Base-by-base conservation (phyloP, 1,140 invertebrate species). In the Lysiphlebus fabarum region DNA sequence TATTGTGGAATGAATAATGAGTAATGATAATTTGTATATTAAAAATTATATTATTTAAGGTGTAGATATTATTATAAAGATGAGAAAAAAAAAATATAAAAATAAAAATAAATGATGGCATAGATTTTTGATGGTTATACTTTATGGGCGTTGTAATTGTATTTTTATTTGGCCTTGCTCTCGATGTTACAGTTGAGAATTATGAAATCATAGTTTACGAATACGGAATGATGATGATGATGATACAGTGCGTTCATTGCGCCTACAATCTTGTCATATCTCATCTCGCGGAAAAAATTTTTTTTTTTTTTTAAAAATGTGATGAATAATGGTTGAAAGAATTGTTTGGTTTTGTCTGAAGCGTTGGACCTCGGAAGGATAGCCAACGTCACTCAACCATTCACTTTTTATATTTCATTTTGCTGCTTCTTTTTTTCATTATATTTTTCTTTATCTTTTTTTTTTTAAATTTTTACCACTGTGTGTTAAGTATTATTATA, bases 141-240 rank as follows among this genome's bases (percentile, higher is more conserved):
- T 34, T 51, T 36, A 37, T 33, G 49, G 11, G 36, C 47, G 43
- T 56, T 56, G 33, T 34, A 36, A 36, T 34, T 26, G 33, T 34
- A 36, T 44, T 34, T n/a, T 17, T 14, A 17, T 44, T 53, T 56
- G 67, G 65, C 70, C 70, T 70, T 72, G 71, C 71, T 71, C 71
- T 63, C 68, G 67, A 67, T 73, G 67, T 67, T 67, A 68, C 59
- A 56, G 54, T 70, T 72, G 65, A 41, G 54, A 41, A 54, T 61
- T 61, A 56, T 63, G 67, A 67, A 70, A 72, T 36, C 53, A 38
- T 40, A 40, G 10, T 8, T 7, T 8, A 40, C 7, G 38, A 40
- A 40, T 8, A 40, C 7, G 34, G 11, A 40, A 34, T 37, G 49
- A 38, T n/a, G 10, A 51, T 5, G 33, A 51, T n/a, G 38, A 51